phyloP scores from a whole-genome alignment of 2,797 vertebrate species.

The Chrysocyon brachyurus region DNA sequence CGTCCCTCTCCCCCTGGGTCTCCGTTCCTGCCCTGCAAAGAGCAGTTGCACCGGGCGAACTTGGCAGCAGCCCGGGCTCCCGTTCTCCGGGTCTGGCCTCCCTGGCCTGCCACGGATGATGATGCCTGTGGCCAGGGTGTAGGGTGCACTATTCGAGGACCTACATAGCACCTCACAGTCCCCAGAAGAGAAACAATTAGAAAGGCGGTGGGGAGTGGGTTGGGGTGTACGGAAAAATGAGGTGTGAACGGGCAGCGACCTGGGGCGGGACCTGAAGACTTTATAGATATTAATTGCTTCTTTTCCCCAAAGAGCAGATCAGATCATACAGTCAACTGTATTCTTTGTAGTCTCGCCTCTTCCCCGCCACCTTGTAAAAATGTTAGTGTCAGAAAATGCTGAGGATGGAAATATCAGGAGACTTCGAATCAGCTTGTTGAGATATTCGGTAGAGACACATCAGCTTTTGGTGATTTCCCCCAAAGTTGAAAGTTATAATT shows the following conservation, averaged over 20 bases:
- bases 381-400: constrained; percentile 66
- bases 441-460: constrained; percentile 63
- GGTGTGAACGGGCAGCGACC: background rate
- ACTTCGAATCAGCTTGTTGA: constrained; percentile 68
- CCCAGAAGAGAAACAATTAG: background rate
- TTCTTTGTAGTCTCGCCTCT: background rate
- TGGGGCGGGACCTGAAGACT: background rate
- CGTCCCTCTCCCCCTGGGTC: background rate
- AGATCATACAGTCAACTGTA: background rate
- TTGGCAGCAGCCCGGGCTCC: background rate
- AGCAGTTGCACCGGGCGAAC: background rate
- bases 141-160: background rate
- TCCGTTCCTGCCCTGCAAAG: background rate
- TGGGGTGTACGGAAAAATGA: background rate
- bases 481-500: constrained; percentile 83
- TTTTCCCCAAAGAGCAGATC: constrained; percentile 22
- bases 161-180: background rate
- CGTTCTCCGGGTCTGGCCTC: background rate
- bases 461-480: constrained; percentile 75
- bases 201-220: background rate
- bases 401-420: constrained; percentile 45
- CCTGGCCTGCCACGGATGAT: background rate
- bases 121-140: background rate
- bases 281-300: background rate
- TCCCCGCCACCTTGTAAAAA: background rate